Evolutionary conservation across 2,113 vertebrate genomes (phyloP).

Genomic region (Tauraco erythrolophus): DNA sequence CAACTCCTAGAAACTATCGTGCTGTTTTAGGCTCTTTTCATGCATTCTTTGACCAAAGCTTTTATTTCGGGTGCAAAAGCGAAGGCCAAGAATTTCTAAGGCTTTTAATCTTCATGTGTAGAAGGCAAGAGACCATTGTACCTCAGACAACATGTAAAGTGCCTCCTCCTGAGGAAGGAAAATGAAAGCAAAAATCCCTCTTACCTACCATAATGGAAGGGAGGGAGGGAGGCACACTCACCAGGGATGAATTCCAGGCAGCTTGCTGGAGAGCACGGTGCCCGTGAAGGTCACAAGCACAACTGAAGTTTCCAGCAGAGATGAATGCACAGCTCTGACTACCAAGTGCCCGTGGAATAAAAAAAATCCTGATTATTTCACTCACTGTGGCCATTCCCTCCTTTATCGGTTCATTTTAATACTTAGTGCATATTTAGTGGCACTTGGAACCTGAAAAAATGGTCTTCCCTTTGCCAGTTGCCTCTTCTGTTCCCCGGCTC

Average conservation of each 20-base stretch:
- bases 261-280: neutral
- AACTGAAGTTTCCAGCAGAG: slow-evolving; percentile 6
- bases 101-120: neutral
- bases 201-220: neutral
- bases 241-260: neutral
- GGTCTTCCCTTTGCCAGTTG: neutral
- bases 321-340: neutral
- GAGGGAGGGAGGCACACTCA: neutral
- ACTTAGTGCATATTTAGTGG: neutral
- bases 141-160: neutral
- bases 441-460: neutral
- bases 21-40: neutral
- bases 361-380: neutral
- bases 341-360: neutral
- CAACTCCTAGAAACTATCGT: neutral
- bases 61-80: neutral
- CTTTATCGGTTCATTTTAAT: neutral
- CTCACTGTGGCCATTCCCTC: neutral
- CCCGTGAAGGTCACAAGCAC: slow-evolving; percentile 40
- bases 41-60: neutral
- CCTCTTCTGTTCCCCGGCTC: neutral
- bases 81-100: neutral
- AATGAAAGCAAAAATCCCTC: neutral
- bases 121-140: neutral
- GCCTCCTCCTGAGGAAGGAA: neutral